A percentile compares a stretch with the other conserved stretches of the same genome.
Conservation (phyloP, 2,113 vertebrate species). For the Erythrolamprus reginae region DNA sequence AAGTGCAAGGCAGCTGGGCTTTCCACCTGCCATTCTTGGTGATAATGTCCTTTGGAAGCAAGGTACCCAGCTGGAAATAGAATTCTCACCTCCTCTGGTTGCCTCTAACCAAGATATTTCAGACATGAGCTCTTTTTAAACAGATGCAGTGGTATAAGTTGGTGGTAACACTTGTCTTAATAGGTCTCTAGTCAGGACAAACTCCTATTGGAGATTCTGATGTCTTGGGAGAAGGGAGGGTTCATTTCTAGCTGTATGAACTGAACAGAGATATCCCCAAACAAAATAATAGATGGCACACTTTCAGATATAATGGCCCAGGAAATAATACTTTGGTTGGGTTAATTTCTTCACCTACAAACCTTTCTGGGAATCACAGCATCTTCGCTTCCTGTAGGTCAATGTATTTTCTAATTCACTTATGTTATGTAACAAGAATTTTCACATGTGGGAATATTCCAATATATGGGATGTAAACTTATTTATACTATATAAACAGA, state of each 20-base stretch:
- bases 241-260: not conserved
- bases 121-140: not conserved
- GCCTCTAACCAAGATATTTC: not conserved
- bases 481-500: not conserved
- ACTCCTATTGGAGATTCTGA: not conserved
- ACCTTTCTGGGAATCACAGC: not conserved
- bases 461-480: not conserved
- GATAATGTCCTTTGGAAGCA: not conserved
- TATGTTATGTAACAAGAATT: not conserved
- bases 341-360: not conserved
- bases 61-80: not conserved
- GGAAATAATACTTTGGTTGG: not conserved
- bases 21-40: not conserved
- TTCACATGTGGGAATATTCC: not conserved
- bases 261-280: not conserved
- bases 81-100: not conserved
- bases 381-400: not conserved
- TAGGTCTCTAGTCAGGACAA: not conserved
- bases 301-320: not conserved
- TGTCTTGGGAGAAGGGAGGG: not conserved
- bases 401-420: not conserved
- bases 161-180: not conserved
- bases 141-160: not conserved
- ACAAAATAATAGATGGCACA: not conserved
- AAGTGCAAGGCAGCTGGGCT: not conserved